These are phyloP conservation scores for Archips crataeganus DNA, from an alignment of 2,888 invertebrate species.

Conservation along the genomic window DNA sequence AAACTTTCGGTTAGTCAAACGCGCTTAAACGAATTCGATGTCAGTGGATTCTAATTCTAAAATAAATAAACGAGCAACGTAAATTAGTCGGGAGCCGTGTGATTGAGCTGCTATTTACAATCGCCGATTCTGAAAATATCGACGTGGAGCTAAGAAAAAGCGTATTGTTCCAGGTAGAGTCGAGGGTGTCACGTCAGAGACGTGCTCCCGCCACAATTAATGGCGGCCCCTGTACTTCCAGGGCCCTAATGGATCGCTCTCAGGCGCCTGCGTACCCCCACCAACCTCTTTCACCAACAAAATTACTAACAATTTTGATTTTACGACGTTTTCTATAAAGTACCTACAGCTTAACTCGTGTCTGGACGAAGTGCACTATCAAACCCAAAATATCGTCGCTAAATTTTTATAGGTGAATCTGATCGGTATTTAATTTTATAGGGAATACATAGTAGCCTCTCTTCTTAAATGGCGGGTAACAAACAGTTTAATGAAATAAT, in stretches of 20 bases:
- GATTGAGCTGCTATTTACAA: constrained; percentile 34
- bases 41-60: constrained; percentile 25
- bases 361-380: constrained; percentile 34
- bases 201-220: constrained; percentile 55
- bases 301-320: constrained; percentile 33
- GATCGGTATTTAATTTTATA: constrained; percentile 38
- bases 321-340: constrained; percentile 35
- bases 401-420: constrained; percentile 38
- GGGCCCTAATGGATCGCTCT: constrained; percentile 58
- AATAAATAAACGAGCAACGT: constrained; percentile 33
- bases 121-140: constrained; percentile 30
- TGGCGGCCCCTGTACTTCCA: constrained; percentile 54
- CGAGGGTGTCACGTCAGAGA: constrained; percentile 49
- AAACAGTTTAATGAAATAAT: constrained; percentile 59
- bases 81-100: constrained; percentile 33
- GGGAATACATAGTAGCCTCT: constrained; percentile 34
- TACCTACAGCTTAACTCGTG: constrained; percentile 25
- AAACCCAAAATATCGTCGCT: constrained; percentile 35
- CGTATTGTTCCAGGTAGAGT: constrained; percentile 51
- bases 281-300: constrained; percentile 34
- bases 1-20: constrained; percentile 20
- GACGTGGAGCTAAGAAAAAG: constrained; percentile 42
- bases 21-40: constrained; percentile 10
- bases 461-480: constrained; percentile 25
- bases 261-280: constrained; percentile 48